Evolutionary conservation across 2,113 vertebrate species (phyloP).

Genomic region (Nothoprocta perdicaria): DNA sequence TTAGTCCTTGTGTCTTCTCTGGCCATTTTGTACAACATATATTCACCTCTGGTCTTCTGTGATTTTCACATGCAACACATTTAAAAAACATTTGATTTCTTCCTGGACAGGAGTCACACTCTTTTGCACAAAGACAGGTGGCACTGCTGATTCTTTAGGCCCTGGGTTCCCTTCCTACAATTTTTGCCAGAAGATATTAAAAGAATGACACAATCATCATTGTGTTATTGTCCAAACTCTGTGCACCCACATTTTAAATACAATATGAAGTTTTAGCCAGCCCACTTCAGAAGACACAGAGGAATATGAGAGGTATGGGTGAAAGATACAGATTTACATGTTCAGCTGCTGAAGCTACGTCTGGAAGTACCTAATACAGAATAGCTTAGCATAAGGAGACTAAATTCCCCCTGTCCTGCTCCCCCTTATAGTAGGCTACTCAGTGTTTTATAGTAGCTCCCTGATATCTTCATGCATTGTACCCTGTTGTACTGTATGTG

Average conservation of each 20-base stretch:
- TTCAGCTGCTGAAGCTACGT: not conserved
- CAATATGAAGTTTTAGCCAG: not conserved
- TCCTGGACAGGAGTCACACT: not conserved
- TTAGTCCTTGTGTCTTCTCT: not conserved
- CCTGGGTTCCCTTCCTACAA: not conserved
- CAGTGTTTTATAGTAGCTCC: not conserved
- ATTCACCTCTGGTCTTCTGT: not conserved
- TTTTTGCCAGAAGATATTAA: not conserved
- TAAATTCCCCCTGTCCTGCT: not conserved
- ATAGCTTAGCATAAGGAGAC: not conserved
- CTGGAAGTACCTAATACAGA: not conserved
- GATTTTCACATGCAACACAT: not conserved
- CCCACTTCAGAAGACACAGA: not conserved
- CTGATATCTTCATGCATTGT: not conserved
- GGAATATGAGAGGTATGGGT: rapidly evolving
- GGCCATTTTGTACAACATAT: not conserved
- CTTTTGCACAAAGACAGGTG: not conserved
- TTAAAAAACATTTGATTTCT: not conserved
- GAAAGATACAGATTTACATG: rapidly evolving
- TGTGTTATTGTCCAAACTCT: not conserved
- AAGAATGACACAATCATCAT: not conserved
- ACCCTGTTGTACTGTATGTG: not conserved
- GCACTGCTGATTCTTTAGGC: not conserved
- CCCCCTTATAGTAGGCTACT: not conserved
- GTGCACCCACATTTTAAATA: not conserved